These are phyloP conservation scores for Masnerella sp. DNA, from an alignment of 2,888 invertebrate species.

Conservation along the genomic window DNA sequence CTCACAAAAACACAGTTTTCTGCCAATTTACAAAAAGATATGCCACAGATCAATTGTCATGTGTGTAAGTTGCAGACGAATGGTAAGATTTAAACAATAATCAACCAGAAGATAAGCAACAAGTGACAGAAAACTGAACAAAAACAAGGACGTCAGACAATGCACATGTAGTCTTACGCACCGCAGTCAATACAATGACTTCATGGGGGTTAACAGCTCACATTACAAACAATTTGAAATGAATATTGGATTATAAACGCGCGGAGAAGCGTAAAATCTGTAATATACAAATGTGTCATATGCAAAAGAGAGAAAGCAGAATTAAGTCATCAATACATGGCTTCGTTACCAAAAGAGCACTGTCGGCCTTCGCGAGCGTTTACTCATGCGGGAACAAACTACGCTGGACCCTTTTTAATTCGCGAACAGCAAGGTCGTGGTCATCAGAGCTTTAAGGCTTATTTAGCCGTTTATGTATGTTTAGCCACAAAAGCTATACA, in stretches of 20 bases:
- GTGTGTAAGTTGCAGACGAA: no score
- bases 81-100: no score
- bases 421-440: neutral
- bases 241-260: constrained; percentile 10
- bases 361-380: neutral
- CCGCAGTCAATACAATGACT: no score
- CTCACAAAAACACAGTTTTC: no score
- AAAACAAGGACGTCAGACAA: no score
- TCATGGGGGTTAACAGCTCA: neutral
- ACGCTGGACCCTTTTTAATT: constrained; percentile 2
- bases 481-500: neutral
- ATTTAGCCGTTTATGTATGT: neutral
- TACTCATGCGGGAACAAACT: neutral
- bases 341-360: neutral
- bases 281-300: neutral
- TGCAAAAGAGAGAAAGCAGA: neutral
- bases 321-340: constrained; percentile 1
- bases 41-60: no score
- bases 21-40: no score
- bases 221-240: neutral
- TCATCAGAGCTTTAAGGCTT: neutral
- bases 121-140: no score
- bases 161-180: no score
- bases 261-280: neutral
- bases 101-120: no score